Evolutionary conservation across 2,797 vertebrate genomes (phyloP), one percentile per base, ranked within the genome.

Genomic region (Pelodytes ibericus): DNA sequence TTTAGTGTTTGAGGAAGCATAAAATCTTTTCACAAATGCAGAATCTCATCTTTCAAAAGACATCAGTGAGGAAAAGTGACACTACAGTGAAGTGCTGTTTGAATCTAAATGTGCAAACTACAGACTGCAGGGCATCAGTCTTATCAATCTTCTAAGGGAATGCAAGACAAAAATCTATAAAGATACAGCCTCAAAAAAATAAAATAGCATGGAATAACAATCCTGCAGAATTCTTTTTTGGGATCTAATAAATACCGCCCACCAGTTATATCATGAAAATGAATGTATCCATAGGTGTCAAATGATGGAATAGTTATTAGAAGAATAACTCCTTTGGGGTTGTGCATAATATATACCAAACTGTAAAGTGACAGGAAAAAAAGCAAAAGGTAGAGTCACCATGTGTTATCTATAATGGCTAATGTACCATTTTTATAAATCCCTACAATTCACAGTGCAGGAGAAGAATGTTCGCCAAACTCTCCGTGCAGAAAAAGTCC

Each of bases 1-100:
- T 79, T 69, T n/a, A 10, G n/a, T 74, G 66, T 81, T 71, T 31
- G 16, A 73, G 71, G 75, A 82, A 74, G 2, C 36, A 72, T 58
- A 36, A 75, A 44, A 71, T 74, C 8, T 2, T 51, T 22, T 29
- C 60, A 47, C n/a, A 63, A 82, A 68, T 9, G 20, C 11, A 75
- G 61, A 1, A 36, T 68, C 25, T 33, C 16, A 31, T 53, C 3
- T 66, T 26, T 64, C 29, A 8, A 36, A n/a, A 79, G 74, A 49
- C 4, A 61, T 20, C 41, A 57, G 41, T 24, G 22, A 81, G 68
- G 3, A 13, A 29, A 74, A 2, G 16, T 25, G 77, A 16, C 39
- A 72, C 51, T 60, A 11, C 68, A 22, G 7, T 9, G 62, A 26
- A 75, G 75, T 30, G 8, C 4, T 15, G 39, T 62, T 57, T 44